phyloP scores from a whole-genome alignment of 2,888 invertebrate genomes.

The Neoitamus cyanurus region DNA sequence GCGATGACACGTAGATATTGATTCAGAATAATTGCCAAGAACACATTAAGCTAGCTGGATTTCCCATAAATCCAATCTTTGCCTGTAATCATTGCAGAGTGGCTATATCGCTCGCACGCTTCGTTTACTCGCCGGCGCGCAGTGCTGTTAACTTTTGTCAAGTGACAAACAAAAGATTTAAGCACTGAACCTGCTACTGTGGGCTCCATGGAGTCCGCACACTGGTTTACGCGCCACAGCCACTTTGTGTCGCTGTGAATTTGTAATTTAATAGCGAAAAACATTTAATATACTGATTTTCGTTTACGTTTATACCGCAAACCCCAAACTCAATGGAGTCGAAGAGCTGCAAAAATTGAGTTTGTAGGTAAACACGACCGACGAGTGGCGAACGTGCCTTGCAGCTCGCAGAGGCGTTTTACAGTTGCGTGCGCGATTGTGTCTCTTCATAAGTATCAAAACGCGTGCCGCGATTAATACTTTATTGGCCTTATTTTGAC shows the following conservation, averaged over 20 bases:
- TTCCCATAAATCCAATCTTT: constrained; percentile 20
- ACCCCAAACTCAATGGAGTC: background rate
- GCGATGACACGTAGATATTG: constrained; percentile 19
- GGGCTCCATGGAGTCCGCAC: background rate
- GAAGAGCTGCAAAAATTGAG: background rate
- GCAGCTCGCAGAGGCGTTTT: too few relatives aligned
- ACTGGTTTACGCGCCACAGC: too few relatives aligned
- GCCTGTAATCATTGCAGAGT: background rate
- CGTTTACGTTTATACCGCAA: background rate
- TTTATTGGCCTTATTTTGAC: too few relatives aligned
- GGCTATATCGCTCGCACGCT: background rate
- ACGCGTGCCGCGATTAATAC: too few relatives aligned
- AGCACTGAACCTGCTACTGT: background rate
- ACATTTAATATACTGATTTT: background rate
- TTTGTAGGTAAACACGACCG: background rate
- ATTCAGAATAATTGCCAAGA: constrained; percentile 18
- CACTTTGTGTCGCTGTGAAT: background rate
- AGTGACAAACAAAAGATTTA: constrained; percentile 27
- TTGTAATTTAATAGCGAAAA: background rate
- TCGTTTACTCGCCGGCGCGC: background rate
- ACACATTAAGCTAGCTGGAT: constrained; percentile 33
- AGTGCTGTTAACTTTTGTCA: constrained; percentile 36
- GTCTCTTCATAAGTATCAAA: too few relatives aligned
- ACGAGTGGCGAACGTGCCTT: background rate
- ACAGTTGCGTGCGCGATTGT: too few relatives aligned